Conservation (phyloP, 2,797 vertebrate species). For the Aythya fuligula region DNA sequence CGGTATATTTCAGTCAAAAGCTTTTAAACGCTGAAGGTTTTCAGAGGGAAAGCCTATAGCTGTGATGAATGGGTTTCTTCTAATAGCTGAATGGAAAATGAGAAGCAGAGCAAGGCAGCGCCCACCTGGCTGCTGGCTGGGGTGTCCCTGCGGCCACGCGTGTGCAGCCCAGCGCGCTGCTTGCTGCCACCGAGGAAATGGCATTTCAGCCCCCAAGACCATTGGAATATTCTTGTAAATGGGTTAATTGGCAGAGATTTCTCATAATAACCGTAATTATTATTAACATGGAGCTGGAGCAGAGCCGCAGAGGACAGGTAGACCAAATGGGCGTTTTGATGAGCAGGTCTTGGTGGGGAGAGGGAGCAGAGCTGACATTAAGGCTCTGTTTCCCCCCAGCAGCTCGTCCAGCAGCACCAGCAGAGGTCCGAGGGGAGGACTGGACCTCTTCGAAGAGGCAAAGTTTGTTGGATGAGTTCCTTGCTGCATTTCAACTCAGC, state of each 20-base stretch:
- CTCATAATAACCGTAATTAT: not conserved
- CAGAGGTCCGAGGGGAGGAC: rapidly evolving
- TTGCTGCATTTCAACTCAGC: not conserved
- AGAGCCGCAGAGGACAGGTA: not conserved
- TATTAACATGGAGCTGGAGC: not conserved
- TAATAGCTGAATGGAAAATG: slow-evolving; percentile 74
- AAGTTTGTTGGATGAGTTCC: not conserved
- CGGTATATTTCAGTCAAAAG: slow-evolving; percentile 77
- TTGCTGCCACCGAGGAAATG: no score
- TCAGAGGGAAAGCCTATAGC: slow-evolving; percentile 61
- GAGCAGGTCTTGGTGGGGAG: not conserved
- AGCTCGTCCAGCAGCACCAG: not conserved
- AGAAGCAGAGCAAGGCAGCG: slow-evolving; percentile 59
- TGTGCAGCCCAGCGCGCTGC: not conserved
- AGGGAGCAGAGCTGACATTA: not conserved
- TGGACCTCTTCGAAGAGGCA: not conserved
- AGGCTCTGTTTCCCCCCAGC: not conserved
- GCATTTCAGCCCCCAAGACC: not conserved
- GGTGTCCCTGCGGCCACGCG: no score
- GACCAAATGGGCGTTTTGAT: not conserved
- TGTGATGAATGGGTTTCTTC: slow-evolving; percentile 74
- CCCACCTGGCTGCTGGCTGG: not conserved
- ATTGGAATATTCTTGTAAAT: not conserved
- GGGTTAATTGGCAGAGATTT: slow-evolving; percentile 1
- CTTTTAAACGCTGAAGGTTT: slow-evolving; percentile 76